Evolutionary conservation across 2,113 vertebrate species (phyloP).

Genomic region (Ophthalmotilapia sp.): DNA sequence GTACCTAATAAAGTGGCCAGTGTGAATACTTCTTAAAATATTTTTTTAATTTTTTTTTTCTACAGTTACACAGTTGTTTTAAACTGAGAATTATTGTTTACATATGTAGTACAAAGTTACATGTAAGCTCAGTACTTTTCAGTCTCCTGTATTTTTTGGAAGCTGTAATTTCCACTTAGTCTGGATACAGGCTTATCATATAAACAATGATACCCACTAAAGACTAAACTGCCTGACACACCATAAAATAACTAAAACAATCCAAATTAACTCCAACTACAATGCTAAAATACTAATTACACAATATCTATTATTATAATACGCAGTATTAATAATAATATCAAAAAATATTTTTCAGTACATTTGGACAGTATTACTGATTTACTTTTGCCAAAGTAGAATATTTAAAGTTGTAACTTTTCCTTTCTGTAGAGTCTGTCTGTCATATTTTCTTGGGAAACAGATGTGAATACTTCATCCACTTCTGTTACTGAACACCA

Average conservation of each 20-base stretch:
- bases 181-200: neutral
- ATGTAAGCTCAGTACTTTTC: neutral
- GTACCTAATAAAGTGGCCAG: neutral
- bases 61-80: neutral
- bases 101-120: neutral
- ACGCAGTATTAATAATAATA: neutral
- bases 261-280: neutral
- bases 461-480: neutral
- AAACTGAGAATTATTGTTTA: neutral
- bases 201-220: neutral
- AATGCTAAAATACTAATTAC: neutral
- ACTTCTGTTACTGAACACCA: neutral
- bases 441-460: neutral
- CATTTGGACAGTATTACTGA: neutral
- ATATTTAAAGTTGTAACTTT: neutral
- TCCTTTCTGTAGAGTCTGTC: neutral
- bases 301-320: neutral
- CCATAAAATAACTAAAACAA: neutral
- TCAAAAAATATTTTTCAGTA: neutral
- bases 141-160: neutral
- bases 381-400: neutral
- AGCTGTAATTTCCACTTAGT: neutral
- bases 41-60: neutral
- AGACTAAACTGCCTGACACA: neutral
- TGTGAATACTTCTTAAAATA: neutral